These are phyloP conservation scores for Perca flavescens DNA, from an alignment of 2,113 vertebrate genomes.

Conservation along the genomic window DNA sequence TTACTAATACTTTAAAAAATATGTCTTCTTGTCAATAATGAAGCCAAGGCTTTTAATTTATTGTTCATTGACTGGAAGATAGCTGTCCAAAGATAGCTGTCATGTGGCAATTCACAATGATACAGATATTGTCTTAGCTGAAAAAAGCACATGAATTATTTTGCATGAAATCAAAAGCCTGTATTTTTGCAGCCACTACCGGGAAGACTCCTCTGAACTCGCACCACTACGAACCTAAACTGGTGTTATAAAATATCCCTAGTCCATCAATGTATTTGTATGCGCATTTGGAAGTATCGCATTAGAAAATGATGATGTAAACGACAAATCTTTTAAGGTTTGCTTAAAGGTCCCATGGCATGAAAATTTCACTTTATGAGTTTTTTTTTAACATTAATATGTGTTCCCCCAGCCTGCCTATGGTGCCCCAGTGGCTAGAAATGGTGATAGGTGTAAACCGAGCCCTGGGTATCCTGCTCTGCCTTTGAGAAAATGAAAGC, in stretches of 20 bases:
- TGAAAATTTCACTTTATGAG: too few relatives aligned
- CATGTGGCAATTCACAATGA: background rate
- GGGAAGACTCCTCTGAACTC: background rate
- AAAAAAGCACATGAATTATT: background rate
- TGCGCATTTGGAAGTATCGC: too few relatives aligned
- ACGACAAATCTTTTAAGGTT: too few relatives aligned
- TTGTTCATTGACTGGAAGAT: background rate
- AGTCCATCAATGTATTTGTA: too few relatives aligned
- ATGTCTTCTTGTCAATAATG: background rate
- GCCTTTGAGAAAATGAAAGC: too few relatives aligned
- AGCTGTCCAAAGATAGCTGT: background rate
- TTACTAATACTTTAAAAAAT: background rate
- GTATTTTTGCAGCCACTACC: background rate
- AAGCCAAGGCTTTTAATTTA: background rate
- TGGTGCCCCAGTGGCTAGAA: too few relatives aligned
- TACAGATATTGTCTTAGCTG: background rate
- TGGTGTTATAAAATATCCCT: slow-evolving; percentile 5
- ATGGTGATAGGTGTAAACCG: too few relatives aligned
- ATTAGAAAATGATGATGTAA: too few relatives aligned
- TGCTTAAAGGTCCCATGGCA: too few relatives aligned
- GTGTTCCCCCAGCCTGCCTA: too few relatives aligned
- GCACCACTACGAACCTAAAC: background rate
- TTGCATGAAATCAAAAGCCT: slow-evolving; percentile 1
- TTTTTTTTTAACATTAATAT: too few relatives aligned
- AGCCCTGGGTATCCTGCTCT: too few relatives aligned